Base-by-base conservation (phyloP, 2,888 invertebrate genomes). In the Spisula solida region DNA sequence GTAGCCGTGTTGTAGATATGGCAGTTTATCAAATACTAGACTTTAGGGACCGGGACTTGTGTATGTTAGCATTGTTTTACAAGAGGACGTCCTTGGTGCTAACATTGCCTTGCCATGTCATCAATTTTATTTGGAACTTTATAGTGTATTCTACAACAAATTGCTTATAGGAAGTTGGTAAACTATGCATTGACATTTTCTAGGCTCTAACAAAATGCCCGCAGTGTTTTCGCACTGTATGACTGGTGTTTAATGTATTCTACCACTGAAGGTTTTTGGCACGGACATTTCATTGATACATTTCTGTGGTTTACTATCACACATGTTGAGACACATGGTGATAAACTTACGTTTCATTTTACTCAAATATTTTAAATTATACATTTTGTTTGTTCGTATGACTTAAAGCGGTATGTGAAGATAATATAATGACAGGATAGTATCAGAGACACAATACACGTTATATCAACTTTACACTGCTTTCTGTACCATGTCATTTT, bases 1-100 rank as follows among this genome's bases (percentile, higher is more conserved):
- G 84, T 88, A 66, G 14, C 51, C 34, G 20, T 78, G n/a, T 34
- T 31, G 56, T 5, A 18, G 56, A 41, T 56, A 79, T 78, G 85
- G 85, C 79, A 79, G 47, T 85, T 79, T 79, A 79, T 85, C 85
- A 85, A 85, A 51, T 18, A 47, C 6, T 12, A 41, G 31, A 34
- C 85, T 20, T 0, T 0, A 14, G 85, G 85, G 79, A 85, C 20
- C 14, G 14, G n/a, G 55, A 79, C 75, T 85, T 75, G 34, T 75
- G 18, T 75, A 75, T 31, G 29, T 16, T 75, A 75, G 75, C 75
- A 34, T 34, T 75, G 75, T 75, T 75, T 75, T 75, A 34, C 75
- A 75, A 75, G 75, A 75, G 14, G 34, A 34, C 34, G 16, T 34
- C 16, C 75, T 16, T 34, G 31, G 25, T 34, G 75, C 75, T 25